phyloP scores from a whole-genome alignment of 2,888 invertebrate species.

The Teleiodes luculella region DNA sequence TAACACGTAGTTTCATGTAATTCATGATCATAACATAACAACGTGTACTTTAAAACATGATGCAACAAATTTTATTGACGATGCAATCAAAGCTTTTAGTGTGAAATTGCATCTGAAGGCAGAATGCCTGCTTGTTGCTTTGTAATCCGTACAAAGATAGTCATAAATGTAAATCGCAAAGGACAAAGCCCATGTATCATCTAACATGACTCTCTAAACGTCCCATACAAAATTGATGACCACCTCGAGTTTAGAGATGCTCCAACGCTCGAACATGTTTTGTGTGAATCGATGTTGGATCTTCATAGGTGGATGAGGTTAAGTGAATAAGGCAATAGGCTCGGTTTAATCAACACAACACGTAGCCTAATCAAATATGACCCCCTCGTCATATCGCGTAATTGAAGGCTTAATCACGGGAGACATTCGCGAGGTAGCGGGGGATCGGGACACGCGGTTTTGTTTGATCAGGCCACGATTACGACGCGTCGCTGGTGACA shows the following conservation, averaged over 20 bases:
- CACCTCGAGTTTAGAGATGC: conserved; percentile 37
- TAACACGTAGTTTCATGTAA: neutral
- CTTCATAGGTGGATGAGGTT: conserved; percentile 46
- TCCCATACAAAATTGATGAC: conserved; percentile 44
- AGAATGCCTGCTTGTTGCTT: neutral
- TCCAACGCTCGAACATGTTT: conserved; percentile 52
- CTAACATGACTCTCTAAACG: conserved; percentile 43
- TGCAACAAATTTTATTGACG: too few relatives aligned
- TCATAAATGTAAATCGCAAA: conserved; percentile 5
- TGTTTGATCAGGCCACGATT: conserved; percentile 67
- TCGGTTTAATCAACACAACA: conserved; percentile 76
- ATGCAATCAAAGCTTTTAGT: too few relatives aligned
- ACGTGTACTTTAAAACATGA: too few relatives aligned
- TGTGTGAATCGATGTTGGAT: conserved; percentile 33
- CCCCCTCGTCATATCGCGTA: conserved; percentile 73
- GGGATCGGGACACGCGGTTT: conserved; percentile 41
- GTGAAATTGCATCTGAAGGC: neutral
- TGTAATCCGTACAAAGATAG: conserved; percentile 1
- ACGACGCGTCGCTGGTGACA: conserved; percentile 46
- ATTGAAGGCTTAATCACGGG: conserved; percentile 74
- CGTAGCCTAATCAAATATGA: conserved; percentile 76
- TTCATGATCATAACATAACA: too few relatives aligned
- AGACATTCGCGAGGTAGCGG: conserved; percentile 56
- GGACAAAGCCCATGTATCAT: conserved; percentile 43
- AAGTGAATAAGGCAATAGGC: conserved; percentile 74